These are phyloP conservation scores for Lasioglossum oenotherae DNA, from an alignment of 2,888 invertebrate species.

Conservation along the genomic window DNA sequence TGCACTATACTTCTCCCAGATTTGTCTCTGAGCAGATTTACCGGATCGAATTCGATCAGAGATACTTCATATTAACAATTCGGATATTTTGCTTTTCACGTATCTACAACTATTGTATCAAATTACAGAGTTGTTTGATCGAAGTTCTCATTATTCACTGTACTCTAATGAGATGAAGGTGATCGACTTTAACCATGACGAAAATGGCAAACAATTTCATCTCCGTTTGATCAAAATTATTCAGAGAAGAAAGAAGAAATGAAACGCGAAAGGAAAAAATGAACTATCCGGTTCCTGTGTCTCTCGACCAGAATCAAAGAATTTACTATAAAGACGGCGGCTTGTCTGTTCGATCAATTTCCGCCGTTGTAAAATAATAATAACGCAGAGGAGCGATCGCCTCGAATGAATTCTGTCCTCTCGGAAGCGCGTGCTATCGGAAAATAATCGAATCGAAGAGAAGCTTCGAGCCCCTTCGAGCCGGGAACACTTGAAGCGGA, in stretches of 20 bases:
- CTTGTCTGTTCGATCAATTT: not conserved
- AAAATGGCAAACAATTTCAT: not conserved
- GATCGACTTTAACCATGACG: not conserved
- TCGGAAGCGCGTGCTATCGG: not conserved
- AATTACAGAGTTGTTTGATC: not conserved
- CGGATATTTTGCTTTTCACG: not conserved
- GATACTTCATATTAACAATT: not conserved
- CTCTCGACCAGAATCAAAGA: not conserved
- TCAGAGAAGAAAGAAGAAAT: too few species aligned
- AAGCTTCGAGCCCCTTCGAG: constrained; percentile 5
- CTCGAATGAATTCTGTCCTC: not conserved
- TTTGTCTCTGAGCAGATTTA: not conserved
- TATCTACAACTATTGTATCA: not conserved
- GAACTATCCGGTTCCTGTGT: not conserved
- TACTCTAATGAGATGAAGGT: not conserved
- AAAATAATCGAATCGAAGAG: constrained; percentile 21
- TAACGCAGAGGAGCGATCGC: not conserved
- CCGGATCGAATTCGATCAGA: not conserved
- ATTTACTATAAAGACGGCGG: not conserved
- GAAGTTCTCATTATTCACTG: not conserved
- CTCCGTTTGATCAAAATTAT: not conserved
- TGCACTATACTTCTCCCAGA: not conserved
- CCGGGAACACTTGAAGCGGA: not conserved
- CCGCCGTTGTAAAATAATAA: not conserved
- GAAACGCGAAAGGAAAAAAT: not conserved